phyloP scores from a whole-genome alignment of 2,113 vertebrate species.

The Bungarus multicinctus region DNA sequence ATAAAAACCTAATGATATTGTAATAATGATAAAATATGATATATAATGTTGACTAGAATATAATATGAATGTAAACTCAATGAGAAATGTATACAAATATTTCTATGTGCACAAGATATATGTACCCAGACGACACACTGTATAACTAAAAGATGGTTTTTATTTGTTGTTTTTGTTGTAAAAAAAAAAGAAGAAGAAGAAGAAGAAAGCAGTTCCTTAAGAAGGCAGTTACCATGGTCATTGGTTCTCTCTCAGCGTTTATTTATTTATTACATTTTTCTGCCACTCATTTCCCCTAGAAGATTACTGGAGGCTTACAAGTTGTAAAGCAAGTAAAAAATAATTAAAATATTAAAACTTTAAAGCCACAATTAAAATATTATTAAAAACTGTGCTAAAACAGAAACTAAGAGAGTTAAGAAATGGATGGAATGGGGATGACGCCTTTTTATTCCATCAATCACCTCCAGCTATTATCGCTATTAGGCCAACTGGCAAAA shows the following conservation, averaged over 20 bases:
- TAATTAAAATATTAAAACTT: background rate
- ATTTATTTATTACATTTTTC: background rate
- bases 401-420: background rate
- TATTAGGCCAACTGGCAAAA: background rate
- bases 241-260: background rate
- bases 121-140: too few relatives aligned
- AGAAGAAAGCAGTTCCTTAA: background rate
- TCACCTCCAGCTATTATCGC: too few relatives aligned
- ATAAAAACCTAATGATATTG: too few relatives aligned
- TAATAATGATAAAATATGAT: too few relatives aligned
- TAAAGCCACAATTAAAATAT: background rate
- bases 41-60: too few relatives aligned
- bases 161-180: too few relatives aligned
- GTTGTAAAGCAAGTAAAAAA: background rate
- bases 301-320: background rate
- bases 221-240: background rate
- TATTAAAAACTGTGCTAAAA: background rate
- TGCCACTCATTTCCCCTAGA: background rate
- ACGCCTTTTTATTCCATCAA: background rate
- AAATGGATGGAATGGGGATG: background rate
- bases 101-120: too few relatives aligned
- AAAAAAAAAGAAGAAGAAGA: too few relatives aligned
- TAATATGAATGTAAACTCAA: too few relatives aligned
- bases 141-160: too few relatives aligned
- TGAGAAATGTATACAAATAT: too few relatives aligned